These are phyloP conservation scores for Borostomias antarcticus DNA, from an alignment of 2,797 vertebrate species.

Conservation along the genomic window DNA sequence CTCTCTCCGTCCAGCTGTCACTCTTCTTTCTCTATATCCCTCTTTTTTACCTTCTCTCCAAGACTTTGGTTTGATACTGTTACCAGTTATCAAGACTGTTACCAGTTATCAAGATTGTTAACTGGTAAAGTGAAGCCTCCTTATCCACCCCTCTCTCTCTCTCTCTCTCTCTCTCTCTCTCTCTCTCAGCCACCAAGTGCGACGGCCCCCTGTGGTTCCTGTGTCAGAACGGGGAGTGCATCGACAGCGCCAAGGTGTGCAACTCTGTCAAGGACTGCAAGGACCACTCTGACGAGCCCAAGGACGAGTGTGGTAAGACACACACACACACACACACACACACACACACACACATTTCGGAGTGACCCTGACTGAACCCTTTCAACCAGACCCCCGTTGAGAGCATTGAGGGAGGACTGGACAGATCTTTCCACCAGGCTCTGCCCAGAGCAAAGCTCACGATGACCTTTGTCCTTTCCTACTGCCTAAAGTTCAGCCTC, in stretches of 20 bases:
- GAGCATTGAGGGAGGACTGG: no score
- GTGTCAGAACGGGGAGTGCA: slow-evolving; percentile 96
- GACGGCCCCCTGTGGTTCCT: slow-evolving; percentile 92
- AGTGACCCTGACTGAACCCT: neutral
- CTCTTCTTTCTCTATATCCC: neutral
- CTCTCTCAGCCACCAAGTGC: slow-evolving; percentile 86
- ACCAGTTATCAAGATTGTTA: neutral
- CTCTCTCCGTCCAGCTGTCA: neutral
- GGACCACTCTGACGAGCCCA: slow-evolving; percentile 95
- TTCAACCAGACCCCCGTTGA: neutral
- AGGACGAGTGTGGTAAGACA: slow-evolving; percentile 93
- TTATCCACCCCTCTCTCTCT: neutral
- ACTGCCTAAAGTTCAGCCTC: no score
- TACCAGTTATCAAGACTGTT: neutral
- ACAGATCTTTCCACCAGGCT: neutral
- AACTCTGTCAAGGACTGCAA: slow-evolving; percentile 93
- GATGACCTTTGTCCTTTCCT: no score
- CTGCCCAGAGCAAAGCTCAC: neutral
- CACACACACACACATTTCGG: neutral
- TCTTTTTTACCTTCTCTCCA: neutral
- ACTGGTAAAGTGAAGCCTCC: neutral
- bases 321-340: neutral
- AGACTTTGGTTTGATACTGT: neutral
- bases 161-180: slow-evolving; percentile 17
- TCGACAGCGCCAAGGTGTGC: slow-evolving; percentile 92